Evolutionary conservation across 2,797 vertebrate species (phyloP).

Genomic region (Melopsittacus undulatus): DNA sequence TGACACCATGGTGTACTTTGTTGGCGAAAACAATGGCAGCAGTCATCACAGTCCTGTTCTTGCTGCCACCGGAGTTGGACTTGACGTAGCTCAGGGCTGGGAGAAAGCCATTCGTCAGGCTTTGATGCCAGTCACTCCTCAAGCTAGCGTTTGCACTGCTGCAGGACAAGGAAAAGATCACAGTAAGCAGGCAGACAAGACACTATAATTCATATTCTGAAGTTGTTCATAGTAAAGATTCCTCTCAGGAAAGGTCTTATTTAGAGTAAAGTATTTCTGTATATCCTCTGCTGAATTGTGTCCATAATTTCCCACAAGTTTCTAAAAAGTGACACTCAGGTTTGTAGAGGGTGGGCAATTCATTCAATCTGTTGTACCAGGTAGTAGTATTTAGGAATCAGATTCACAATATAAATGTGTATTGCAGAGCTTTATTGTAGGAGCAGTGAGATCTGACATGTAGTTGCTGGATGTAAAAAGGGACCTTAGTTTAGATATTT

Average conservation of each 20-base stretch:
- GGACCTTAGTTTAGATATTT: background rate
- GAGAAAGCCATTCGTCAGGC: conserved; percentile 98
- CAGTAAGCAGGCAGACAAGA: conserved; percentile 83
- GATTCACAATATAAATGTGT: background rate
- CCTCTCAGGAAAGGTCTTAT: background rate
- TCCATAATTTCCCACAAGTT: background rate
- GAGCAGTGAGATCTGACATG: background rate
- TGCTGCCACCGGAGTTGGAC: conserved; percentile 90
- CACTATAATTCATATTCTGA: background rate
- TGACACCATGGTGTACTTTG: conserved; percentile 95
- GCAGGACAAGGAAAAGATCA: conserved; percentile 93
- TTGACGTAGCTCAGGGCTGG: conserved; percentile 95
- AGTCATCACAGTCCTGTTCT: conserved; percentile 89
- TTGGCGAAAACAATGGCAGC: conserved; percentile 92
- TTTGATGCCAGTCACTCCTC: conserved; percentile 97
- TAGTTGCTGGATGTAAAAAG: background rate
- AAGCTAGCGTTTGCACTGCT: conserved; percentile 89
- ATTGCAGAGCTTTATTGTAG: background rate
- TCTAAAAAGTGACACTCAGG: background rate
- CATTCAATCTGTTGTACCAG: background rate
- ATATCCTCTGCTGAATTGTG: background rate
- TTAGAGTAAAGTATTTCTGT: background rate
- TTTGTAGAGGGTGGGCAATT: background rate
- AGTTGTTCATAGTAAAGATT: background rate
- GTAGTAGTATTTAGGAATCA: background rate